phyloP scores from a whole-genome alignment of 2,113 vertebrate species.

The Podarcis muralis region DNA sequence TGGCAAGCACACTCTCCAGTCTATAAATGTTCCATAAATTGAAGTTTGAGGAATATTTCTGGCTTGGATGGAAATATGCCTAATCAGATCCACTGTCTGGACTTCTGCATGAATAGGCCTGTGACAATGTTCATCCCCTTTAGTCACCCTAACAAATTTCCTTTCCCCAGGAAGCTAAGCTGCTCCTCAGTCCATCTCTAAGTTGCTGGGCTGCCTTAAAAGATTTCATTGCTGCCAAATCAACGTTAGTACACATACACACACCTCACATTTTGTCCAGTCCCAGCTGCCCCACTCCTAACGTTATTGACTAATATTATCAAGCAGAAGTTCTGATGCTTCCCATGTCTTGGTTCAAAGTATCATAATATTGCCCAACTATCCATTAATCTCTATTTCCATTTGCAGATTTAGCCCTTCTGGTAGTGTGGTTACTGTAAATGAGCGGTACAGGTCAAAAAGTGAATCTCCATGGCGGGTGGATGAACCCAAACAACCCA shows the following conservation, averaged over 20 bases:
- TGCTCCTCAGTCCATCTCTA: background rate
- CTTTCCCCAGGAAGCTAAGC: no score
- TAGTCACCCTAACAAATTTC: background rate
- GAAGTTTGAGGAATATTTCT: background rate
- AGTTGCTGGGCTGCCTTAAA: background rate
- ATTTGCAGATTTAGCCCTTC: conserved; percentile 91
- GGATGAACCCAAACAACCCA: conserved; percentile 88
- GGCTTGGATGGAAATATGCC: fast-evolving
- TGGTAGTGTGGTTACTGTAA: conserved; percentile 90
- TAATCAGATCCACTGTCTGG: background rate
- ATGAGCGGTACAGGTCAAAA: conserved; percentile 91
- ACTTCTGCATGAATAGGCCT: background rate
- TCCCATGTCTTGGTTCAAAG: background rate
- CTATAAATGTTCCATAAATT: no score
- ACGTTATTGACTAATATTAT: conserved; percentile 7
- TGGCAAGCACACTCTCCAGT: no score
- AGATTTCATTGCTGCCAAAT: background rate
- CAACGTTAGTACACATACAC: no score
- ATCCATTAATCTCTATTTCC: conserved; percentile 45
- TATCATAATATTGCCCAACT: conserved; percentile 35
- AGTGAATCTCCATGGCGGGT: conserved; percentile 92
- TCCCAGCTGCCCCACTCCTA: no score
- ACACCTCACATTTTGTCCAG: background rate
- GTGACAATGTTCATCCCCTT: background rate
- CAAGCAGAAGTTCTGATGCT: conserved; percentile 27